phyloP scores from a whole-genome alignment of 2,797 vertebrate species.

The Cuculus canorus region DNA sequence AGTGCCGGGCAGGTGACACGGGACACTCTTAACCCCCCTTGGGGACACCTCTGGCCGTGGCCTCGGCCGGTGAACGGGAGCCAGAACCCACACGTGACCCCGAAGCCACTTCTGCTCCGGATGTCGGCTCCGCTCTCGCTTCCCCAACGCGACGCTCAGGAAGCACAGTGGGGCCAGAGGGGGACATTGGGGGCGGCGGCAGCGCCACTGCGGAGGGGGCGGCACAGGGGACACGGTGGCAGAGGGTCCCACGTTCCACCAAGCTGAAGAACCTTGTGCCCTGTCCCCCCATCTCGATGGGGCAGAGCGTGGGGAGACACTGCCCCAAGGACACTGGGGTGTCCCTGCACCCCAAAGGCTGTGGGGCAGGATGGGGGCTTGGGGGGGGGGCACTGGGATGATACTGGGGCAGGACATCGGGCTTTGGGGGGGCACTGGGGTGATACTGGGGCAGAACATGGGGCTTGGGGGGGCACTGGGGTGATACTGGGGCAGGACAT shows the following conservation, averaged over 20 bases:
- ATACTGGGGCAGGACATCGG: not conserved
- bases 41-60: not conserved
- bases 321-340: too few relatives aligned
- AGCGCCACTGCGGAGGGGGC: not conserved
- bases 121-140: slow-evolving; percentile 19
- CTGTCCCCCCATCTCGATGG: fast-evolving
- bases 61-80: not conserved
- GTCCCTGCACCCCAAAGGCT: fast-evolving
- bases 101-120: slow-evolving; percentile 36
- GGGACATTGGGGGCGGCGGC: not conserved
- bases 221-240: not conserved
- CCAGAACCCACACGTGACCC: not conserved
- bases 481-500: not conserved
- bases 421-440: not conserved
- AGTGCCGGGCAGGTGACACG: not conserved
- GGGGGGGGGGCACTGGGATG: too few relatives aligned
- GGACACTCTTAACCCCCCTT: fast-evolving
- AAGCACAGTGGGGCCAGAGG: not conserved
- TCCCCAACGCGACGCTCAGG: slow-evolving; percentile 43
- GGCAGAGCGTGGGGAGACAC: too few relatives aligned
- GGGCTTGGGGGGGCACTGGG: not conserved
- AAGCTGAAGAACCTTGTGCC: not conserved
- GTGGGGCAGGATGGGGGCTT: fast-evolving
- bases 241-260: fast-evolving
- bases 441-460: not conserved